These are phyloP conservation scores for Esperia sulphurella DNA, from an alignment of 2,888 invertebrate genomes.

Conservation along the genomic window DNA sequence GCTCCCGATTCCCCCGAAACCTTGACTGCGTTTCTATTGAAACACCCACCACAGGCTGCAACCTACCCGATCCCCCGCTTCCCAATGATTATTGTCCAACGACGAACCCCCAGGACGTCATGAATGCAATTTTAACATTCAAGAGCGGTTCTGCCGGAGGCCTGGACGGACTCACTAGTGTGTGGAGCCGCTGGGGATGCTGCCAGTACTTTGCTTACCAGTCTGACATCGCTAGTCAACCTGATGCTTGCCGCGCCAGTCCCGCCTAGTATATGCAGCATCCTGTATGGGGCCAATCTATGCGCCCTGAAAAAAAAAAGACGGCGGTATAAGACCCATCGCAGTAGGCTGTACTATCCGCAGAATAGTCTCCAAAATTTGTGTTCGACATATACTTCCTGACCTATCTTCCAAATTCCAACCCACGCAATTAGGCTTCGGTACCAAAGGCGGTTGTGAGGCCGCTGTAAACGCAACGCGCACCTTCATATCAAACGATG, in stretches of 20 bases:
- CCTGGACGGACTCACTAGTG: too few relatives aligned
- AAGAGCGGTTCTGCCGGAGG: too few relatives aligned
- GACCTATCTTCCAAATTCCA: background rate
- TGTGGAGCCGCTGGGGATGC: too few relatives aligned
- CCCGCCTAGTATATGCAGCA: background rate
- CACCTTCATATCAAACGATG: too few relatives aligned
- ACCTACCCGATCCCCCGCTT: too few relatives aligned
- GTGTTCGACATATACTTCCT: background rate
- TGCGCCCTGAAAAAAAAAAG: slow-evolving; percentile 4
- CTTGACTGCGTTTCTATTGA: too few relatives aligned
- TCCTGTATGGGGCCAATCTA: background rate
- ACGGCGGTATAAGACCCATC: background rate
- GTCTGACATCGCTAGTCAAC: background rate
- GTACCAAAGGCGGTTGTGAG: background rate
- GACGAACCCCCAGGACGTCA: too few relatives aligned
- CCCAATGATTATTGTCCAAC: too few relatives aligned
- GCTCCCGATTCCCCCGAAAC: too few relatives aligned
- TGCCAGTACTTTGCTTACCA: too few relatives aligned
- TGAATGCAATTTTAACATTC: too few relatives aligned
- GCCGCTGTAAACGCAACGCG: background rate
- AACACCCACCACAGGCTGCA: too few relatives aligned
- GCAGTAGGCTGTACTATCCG: background rate
- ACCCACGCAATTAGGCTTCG: background rate
- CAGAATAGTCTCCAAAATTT: background rate
- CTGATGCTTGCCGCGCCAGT: background rate